Base-by-base conservation (phyloP, 92 coral and sea anemone species). In the Meandrina meandrites region DNA sequence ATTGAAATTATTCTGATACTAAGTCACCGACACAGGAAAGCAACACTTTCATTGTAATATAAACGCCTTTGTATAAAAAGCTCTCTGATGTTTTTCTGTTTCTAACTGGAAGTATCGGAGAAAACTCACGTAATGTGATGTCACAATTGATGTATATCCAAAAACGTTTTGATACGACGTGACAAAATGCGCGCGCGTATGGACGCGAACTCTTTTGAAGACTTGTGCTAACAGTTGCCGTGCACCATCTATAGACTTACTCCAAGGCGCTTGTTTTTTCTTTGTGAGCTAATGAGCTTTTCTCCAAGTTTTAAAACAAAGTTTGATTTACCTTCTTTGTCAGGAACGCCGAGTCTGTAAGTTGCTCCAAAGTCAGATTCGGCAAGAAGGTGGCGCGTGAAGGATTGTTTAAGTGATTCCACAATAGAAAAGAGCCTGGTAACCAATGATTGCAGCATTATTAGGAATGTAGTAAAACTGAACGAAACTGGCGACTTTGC, bases 301-400 rank as follows among this genome's bases (percentile, higher is more conserved):
- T 3, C 6, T 27, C 45, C 40, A 40, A 47, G 21, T n/a, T n/a
- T n/a, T n/a, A n/a, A n/a, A n/a, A n/a, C 80, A 47, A 79, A 35
- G 2, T 30, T 21, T 11, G 22, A 12, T n/a, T n/a, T 88, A 91
- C 94, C 80, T 87, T 90, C 70, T 79, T 87, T 18, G 51, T 82
- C 28, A 92, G 94, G 34, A 87, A 85, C 18, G 77, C 71, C 30
- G 81, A 51, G 81, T 92, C 86, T 16, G 93, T 90, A 47, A 90
- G 91, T 34, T 89, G 80, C 71, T 79, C 94, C 56, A 86, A 22
- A 0, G 93, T 64, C 36, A 86, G 42, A 45, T 80, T 89, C 31
- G 93, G 91, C 24, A 36, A 84, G 34, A 84, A 87, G 30, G 56
- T 18, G 5, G 85, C 27, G 68, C 77, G 86, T 4, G 88, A 72